Conservation (phyloP, 2,888 invertebrate species). For the Eucriotettix oculatus region DNA sequence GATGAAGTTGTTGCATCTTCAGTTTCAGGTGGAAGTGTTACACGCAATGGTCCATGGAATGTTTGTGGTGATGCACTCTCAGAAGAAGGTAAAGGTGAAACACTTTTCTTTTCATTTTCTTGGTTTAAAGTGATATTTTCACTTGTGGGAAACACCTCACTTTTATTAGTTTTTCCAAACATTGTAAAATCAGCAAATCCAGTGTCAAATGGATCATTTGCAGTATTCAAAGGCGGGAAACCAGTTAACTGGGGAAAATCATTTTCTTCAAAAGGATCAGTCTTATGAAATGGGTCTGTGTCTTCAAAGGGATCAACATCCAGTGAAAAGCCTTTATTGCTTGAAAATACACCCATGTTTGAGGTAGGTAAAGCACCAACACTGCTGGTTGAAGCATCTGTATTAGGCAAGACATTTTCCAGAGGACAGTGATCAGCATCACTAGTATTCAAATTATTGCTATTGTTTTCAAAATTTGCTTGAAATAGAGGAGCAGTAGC, state of each 20-base stretch:
- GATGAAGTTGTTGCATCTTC: slow-evolving; percentile 22
- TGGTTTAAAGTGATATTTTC: background rate
- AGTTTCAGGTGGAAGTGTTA: slow-evolving; percentile 46
- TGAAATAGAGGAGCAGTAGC: slow-evolving; percentile 20
- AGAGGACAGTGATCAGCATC: slow-evolving; percentile 1
- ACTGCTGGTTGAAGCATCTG: slow-evolving; percentile 1
- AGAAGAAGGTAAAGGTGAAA: background rate
- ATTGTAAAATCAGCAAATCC: slow-evolving; percentile 24
- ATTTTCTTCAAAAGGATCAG: slow-evolving; percentile 45
- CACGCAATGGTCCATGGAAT: slow-evolving; percentile 46
- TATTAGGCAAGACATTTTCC: slow-evolving; percentile 2
- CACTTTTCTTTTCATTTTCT: background rate
- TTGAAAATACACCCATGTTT: slow-evolving; percentile 17
- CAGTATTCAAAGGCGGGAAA: slow-evolving; percentile 14
- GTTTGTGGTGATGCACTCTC: slow-evolving; percentile 14
- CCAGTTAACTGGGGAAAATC: slow-evolving; percentile 28
- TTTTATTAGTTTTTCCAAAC: slow-evolving; percentile 16
- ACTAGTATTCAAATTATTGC: slow-evolving; percentile 1
- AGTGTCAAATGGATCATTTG: slow-evolving; percentile 43
- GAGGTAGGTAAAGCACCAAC: background rate
- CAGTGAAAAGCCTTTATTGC: background rate
- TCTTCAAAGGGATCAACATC: slow-evolving; percentile 44
- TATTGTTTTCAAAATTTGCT: slow-evolving; percentile 17
- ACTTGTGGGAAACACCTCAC: background rate
- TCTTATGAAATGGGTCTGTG: slow-evolving; percentile 55